These are phyloP conservation scores for Papilio elwesi DNA, from an alignment of 2,888 invertebrate species.

Conservation along the genomic window DNA sequence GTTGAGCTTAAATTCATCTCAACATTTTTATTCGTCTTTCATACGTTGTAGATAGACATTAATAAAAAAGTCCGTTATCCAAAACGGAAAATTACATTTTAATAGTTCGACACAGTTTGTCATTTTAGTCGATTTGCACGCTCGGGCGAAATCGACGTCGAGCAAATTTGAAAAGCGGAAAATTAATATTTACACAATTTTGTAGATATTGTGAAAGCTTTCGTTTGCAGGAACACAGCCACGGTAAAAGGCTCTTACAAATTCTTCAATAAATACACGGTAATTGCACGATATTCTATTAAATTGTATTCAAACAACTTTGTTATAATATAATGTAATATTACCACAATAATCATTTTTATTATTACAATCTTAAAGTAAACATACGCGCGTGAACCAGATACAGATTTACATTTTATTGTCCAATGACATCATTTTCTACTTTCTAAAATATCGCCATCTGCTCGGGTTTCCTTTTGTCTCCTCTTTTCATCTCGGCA, in stretches of 20 bases:
- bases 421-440: too few species aligned
- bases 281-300: background rate
- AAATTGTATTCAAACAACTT: background rate
- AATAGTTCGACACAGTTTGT: constrained; percentile 26
- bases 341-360: too few species aligned
- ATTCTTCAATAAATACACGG: background rate
- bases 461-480: too few species aligned
- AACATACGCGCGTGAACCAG: too few species aligned
- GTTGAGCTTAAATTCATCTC: too few species aligned
- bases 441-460: too few species aligned
- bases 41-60: too few species aligned
- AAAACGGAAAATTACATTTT: constrained; percentile 24
- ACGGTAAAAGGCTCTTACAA: constrained; percentile 22
- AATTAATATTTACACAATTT: constrained; percentile 40
- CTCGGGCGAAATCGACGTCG: constrained; percentile 30
- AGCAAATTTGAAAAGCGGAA: constrained; percentile 37
- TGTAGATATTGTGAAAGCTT: constrained; percentile 28
- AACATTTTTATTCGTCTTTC: too few species aligned
- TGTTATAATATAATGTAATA: too few species aligned
- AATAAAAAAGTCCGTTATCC: background rate
- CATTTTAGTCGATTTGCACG: constrained; percentile 27
- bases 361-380: too few species aligned
- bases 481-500: too few species aligned
- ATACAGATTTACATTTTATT: too few species aligned
- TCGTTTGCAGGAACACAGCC: constrained; percentile 17